Conservation (phyloP, 2,797 vertebrate genomes). For the Chiroxiphia lanceolata region DNA sequence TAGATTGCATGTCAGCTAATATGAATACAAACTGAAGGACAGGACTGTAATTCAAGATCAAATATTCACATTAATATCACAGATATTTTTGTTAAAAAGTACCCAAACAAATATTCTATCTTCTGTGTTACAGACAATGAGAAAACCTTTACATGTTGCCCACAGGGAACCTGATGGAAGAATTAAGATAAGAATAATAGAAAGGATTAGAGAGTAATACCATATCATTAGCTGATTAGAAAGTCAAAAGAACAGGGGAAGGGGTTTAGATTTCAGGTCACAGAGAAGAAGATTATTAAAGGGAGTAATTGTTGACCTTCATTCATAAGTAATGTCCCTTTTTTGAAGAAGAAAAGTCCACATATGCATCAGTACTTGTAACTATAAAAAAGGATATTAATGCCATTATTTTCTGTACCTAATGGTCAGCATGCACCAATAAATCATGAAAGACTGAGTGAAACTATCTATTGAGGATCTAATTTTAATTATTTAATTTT, state of each 20-base stretch:
- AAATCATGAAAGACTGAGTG: neutral
- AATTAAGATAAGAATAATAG: conserved; percentile 9
- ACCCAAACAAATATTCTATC: neutral
- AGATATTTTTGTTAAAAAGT: neutral
- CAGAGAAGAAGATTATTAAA: neutral
- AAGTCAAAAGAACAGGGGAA: neutral
- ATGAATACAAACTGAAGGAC: neutral
- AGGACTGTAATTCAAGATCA: neutral
- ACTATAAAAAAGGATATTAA: neutral
- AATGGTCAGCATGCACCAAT: neutral
- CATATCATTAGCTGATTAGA: conserved; percentile 7
- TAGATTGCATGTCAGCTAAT: neutral
- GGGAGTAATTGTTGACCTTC: neutral
- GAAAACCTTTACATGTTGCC: neutral
- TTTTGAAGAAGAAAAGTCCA: neutral
- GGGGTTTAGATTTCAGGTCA: neutral
- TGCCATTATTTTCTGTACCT: neutral
- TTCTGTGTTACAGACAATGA: neutral
- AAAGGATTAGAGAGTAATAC: conserved; percentile 35
- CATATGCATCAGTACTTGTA: neutral
- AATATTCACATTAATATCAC: neutral
- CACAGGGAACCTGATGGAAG: neutral
- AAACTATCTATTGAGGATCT: neutral
- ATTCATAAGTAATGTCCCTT: neutral
- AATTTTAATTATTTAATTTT: neutral